Evolutionary conservation across 2,797 vertebrate species (phyloP).

Genomic region (Prionace glauca): DNA sequence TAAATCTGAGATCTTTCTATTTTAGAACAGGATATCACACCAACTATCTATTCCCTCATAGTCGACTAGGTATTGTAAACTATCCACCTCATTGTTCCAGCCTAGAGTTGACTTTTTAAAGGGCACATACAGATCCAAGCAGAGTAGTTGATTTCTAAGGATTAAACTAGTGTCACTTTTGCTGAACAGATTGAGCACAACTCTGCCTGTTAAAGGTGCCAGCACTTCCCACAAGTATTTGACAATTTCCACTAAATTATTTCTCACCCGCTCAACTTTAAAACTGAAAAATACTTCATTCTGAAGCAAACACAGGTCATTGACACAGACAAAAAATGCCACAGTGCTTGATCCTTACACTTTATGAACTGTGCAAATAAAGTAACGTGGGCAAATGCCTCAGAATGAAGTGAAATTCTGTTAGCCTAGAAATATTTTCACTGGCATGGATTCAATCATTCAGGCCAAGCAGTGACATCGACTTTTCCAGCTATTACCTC

Average conservation of each 20-base stretch:
- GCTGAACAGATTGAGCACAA: background rate
- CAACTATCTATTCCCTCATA: background rate
- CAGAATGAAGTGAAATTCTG: constrained; percentile 9
- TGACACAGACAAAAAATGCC: background rate
- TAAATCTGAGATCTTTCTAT: background rate
- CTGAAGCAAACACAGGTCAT: background rate
- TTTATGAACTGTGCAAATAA: background rate
- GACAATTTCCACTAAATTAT: background rate
- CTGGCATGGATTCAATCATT: background rate
- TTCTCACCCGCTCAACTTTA: background rate
- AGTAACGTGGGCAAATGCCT: background rate
- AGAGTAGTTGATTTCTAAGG: background rate
- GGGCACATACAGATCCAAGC: background rate
- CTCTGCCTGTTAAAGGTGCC: background rate
- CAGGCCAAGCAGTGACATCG: background rate
- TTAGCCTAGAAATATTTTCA: constrained; percentile 11
- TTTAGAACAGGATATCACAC: background rate
- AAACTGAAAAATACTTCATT: background rate
- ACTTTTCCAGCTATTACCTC: constrained; percentile 32
- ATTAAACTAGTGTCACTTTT: background rate
- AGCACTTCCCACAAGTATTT: background rate
- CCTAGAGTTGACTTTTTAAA: background rate
- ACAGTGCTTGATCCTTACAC: background rate
- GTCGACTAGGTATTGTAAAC: background rate
- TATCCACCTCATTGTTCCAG: background rate